Conservation (phyloP, 2,888 invertebrate species). For the Tetheella fluctuosa region DNA sequence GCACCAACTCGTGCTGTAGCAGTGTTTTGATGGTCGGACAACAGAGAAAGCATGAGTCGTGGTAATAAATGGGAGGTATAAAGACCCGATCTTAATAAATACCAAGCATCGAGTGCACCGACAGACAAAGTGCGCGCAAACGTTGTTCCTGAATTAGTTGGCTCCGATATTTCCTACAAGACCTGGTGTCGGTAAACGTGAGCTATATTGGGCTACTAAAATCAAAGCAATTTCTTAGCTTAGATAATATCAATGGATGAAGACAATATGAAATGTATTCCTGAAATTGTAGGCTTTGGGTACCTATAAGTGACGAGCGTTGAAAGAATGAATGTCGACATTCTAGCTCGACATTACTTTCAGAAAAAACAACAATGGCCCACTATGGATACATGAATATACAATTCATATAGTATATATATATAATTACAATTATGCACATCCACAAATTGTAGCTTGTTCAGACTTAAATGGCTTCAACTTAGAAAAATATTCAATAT, state of each 20-base stretch:
- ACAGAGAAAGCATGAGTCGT: conserved; percentile 55
- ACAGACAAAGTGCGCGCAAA: conserved; percentile 6
- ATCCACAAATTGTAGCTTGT: no score
- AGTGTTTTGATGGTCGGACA: conserved; percentile 42
- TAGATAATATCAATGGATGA: neutral
- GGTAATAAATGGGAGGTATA: conserved; percentile 55
- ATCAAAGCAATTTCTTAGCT: conserved; percentile 4
- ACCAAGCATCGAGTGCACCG: conserved; percentile 34
- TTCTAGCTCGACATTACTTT: no score
- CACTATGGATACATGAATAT: no score
- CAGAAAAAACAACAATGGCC: no score
- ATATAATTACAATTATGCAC: no score
- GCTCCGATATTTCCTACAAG: conserved; percentile 11
- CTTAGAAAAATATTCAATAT: no score
- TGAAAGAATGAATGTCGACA: no score
- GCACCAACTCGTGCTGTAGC: conserved; percentile 29
- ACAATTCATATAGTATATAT: no score
- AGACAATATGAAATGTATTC: neutral
- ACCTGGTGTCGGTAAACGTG: neutral
- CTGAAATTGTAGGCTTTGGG: no score
- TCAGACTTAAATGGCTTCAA: no score
- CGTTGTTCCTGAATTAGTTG: conserved; percentile 12
- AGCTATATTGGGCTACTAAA: conserved; percentile 8
- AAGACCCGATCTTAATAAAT: conserved; percentile 51
- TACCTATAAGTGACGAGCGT: no score